These are phyloP conservation scores for Botia kubotai DNA, from an alignment of 2,797 vertebrate species.

Conservation along the genomic window DNA sequence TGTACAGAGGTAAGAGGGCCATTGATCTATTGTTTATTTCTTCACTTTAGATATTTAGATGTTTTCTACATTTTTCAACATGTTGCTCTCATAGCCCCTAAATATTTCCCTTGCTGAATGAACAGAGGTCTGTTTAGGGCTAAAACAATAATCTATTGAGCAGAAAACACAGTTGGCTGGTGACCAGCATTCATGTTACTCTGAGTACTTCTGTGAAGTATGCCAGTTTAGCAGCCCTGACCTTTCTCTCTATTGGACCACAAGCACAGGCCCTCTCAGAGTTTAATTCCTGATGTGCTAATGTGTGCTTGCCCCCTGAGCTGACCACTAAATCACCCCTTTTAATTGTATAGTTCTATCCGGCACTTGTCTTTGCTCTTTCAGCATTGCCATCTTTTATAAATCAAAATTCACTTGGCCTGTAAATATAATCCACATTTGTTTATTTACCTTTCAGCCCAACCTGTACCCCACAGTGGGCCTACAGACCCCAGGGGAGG, in stretches of 20 bases:
- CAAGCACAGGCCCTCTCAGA: conserved; percentile 54
- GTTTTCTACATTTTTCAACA: conserved; percentile 26
- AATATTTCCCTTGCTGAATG: conserved; percentile 34
- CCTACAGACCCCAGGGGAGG: conserved; percentile 96
- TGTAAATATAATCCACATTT: neutral
- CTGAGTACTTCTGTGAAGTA: conserved; percentile 63
- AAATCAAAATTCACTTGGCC: too few species aligned
- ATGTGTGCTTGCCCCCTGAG: conserved; percentile 5
- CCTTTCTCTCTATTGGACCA: conserved; percentile 65
- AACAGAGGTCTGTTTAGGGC: conserved; percentile 55
- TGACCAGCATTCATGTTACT: conserved; percentile 72
- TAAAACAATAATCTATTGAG: conserved; percentile 76
- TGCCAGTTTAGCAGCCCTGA: conserved; percentile 68
- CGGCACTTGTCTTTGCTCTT: neutral
- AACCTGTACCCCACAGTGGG: conserved; percentile 97
- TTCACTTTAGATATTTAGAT: neutral
- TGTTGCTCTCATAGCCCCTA: conserved; percentile 51
- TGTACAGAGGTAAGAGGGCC: neutral
- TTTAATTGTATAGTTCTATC: neutral
- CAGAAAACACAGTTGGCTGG: conserved; percentile 64
- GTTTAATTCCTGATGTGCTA: neutral
- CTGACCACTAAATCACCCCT: neutral
- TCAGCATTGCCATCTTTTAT: too few species aligned
- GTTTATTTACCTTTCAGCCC: conserved; percentile 75
- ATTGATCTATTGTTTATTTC: conserved; percentile 5